phyloP scores from a whole-genome alignment of 2,888 invertebrate species.

The Phengaris alcon region DNA sequence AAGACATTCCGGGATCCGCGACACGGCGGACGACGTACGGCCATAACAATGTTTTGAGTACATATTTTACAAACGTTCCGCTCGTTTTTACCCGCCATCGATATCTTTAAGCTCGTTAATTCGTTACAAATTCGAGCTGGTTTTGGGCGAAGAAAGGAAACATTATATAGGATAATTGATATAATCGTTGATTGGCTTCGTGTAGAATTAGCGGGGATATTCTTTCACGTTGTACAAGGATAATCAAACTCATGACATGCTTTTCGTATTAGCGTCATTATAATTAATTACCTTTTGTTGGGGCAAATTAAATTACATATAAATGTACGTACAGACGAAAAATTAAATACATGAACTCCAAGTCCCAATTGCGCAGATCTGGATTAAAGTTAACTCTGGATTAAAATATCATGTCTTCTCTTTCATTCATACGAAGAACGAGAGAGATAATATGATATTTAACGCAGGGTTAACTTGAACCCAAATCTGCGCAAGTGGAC shows the following conservation, averaged over 20 bases:
- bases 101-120: constrained; percentile 37
- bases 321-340: too few relatives aligned
- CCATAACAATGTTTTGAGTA: constrained; percentile 44
- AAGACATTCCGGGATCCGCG: constrained; percentile 56
- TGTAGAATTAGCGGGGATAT: constrained; percentile 28
- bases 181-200: constrained; percentile 29
- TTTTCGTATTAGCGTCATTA: constrained; percentile 16
- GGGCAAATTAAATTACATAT: background rate
- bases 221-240: constrained; percentile 26
- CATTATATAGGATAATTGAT: constrained; percentile 29
- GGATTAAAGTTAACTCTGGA: too few relatives aligned
- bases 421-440: too few relatives aligned
- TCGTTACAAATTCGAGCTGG: constrained; percentile 36
- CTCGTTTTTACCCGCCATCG: constrained; percentile 37
- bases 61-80: constrained; percentile 40
- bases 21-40: constrained; percentile 42
- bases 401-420: too few relatives aligned
- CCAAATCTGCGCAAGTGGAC: too few relatives aligned
- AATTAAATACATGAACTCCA: too few relatives aligned
- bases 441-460: too few relatives aligned
- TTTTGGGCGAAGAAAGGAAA: constrained; percentile 32
- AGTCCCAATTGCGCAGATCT: too few relatives aligned
- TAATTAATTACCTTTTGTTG: background rate
- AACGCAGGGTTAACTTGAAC: too few relatives aligned
- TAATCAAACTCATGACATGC: constrained; percentile 26